Conservation (phyloP, 1,140 invertebrate genomes). For the Physella acuta region DNA sequence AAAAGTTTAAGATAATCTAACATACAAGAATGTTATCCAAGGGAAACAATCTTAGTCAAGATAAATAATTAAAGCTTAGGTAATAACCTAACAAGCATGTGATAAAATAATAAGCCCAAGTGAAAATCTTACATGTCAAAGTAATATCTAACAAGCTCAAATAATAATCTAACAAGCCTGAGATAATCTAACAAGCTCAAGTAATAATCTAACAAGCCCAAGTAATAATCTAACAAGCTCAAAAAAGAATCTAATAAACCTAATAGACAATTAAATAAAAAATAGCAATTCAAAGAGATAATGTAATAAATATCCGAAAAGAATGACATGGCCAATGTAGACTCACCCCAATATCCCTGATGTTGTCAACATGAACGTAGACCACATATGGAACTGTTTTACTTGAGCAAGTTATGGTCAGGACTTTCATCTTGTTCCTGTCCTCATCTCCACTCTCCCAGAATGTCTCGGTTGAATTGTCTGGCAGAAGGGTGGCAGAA, state of each 20-base stretch:
- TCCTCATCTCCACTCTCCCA: slow-evolving; percentile 99
- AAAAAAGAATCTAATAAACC: neutral
- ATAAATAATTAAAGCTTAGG: too few species aligned
- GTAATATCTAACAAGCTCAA: too few species aligned
- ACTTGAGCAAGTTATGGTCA: slow-evolving; percentile 48
- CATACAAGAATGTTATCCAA: too few species aligned
- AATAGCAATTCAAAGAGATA: too few species aligned
- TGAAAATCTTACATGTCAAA: too few species aligned
- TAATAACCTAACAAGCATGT: too few species aligned
- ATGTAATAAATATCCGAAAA: neutral
- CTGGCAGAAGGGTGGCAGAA: slow-evolving; percentile 61
- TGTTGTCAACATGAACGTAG: slow-evolving; percentile 90
- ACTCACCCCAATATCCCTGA: slow-evolving; percentile 82
- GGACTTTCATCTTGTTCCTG: slow-evolving; percentile 78
- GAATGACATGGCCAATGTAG: neutral
- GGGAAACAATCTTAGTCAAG: too few species aligned
- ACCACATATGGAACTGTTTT: slow-evolving; percentile 68
- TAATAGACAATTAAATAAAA: neutral
- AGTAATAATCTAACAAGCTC: neutral
- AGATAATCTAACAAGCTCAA: too few species aligned
- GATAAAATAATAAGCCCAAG: too few species aligned
- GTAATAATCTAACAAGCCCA: too few species aligned
- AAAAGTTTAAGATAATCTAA: too few species aligned
- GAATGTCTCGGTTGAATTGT: slow-evolving; percentile 95
- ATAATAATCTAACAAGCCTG: too few species aligned